Base-by-base conservation (phyloP, 1,140 invertebrate species). In the Chironomus tepperi region DNA sequence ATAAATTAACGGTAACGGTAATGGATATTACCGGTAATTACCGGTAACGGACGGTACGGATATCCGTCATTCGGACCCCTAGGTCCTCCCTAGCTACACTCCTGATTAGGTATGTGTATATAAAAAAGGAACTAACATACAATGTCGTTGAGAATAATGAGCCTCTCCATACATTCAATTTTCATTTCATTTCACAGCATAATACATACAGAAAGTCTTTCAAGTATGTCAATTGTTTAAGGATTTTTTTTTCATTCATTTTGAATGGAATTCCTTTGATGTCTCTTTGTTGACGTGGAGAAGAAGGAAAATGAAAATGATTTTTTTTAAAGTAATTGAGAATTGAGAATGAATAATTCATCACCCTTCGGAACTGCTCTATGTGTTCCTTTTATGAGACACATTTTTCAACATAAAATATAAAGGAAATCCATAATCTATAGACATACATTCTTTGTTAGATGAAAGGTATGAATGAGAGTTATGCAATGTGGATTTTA, bases 331-430 rank as follows among this genome's bases (percentile, higher is more conserved):
- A 57, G 47, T 57, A 57, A 57, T 57, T 57, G 47, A 12, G 47
- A 57, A 57, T 57, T 57, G 47, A 57, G n/a, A 57, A 57, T 57
- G 47, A 57, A 57, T 57, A 57, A 57, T 57, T 57, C 47, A 57
- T 57, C 47, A 57, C 47, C 47, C 47, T 57, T 57, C 47, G 47
- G 47, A 5, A 57, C n/a, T 57, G 47, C 3, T 8, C 47, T 57
- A 57, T 57, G 7, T 57, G 10, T 57, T 34, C 5, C 1, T 34
- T 34, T 34, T 34, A 5, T 34, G 24, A 34, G 24, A 34, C 24
- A 34, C 24, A 34, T 34, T 34, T 34, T 34, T 34, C 5, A 34
- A 34, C 24, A 34, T 5, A 34, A 34, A n/a, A n/a, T 47, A 15
- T n/a, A 12, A 57, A n/a, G 12, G 47, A 12, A 57, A n/a, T 57